Evolutionary conservation across 2,797 vertebrate genomes (phyloP).

Genomic region (Emys orbicularis): DNA sequence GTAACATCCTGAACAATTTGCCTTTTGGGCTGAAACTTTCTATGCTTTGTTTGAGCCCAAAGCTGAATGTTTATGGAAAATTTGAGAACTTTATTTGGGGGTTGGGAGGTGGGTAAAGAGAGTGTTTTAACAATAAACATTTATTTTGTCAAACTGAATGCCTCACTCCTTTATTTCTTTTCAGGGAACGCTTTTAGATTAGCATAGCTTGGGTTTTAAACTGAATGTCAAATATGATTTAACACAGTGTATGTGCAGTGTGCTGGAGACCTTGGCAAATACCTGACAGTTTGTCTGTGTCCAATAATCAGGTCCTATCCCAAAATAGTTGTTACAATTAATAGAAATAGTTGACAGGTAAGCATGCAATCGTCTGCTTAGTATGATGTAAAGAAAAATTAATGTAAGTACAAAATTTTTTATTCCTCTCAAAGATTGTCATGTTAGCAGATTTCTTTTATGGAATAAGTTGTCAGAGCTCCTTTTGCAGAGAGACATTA

Average conservation of each 20-base stretch:
- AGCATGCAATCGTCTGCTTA: neutral
- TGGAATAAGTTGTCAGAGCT: neutral
- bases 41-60: neutral
- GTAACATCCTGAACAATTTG: neutral
- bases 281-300: neutral
- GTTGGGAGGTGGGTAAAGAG: neutral
- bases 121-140: neutral
- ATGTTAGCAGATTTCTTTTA: slow-evolving; percentile 6
- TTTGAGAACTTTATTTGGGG: neutral
- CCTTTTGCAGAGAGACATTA: neutral
- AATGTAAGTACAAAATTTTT: neutral
- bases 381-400: neutral
- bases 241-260: slow-evolving; percentile 3
- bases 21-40: neutral
- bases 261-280: neutral
- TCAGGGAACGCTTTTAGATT: neutral
- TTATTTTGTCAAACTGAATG: neutral
- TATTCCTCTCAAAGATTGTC: neutral
- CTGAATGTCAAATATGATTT: neutral
- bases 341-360: neutral
- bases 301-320: neutral
- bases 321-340: neutral
- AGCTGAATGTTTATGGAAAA: slow-evolving; percentile 14
- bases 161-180: slow-evolving; percentile 1
- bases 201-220: slow-evolving; percentile 25